A percentile compares a stretch with the other conserved stretches of the same genome.
Evolutionary conservation across 2,113 vertebrate genomes (phyloP).

Genomic region (Xiphorhynchus elegans): DNA sequence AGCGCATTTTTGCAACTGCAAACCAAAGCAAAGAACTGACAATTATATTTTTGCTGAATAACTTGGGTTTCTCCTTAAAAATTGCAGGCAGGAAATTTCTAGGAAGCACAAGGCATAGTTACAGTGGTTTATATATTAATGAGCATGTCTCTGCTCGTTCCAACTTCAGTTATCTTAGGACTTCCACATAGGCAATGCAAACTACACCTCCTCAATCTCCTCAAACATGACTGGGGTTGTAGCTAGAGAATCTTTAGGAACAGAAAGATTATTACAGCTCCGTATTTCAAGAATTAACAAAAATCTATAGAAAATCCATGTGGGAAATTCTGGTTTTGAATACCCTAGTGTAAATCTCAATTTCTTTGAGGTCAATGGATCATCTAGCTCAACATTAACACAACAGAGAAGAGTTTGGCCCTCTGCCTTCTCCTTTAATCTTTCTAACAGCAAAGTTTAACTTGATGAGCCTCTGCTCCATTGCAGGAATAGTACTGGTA

Average conservation of each 20-base stretch:
- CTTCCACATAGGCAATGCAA: not conserved
- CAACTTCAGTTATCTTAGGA: not conserved
- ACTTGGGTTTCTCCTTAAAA: not conserved
- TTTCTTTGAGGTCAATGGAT: not conserved
- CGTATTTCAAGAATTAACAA: not conserved
- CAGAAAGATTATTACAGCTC: not conserved
- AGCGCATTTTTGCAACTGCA: not conserved
- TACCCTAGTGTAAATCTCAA: not conserved
- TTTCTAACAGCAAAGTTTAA: not conserved
- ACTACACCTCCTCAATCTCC: not conserved
- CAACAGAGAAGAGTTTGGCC: not conserved
- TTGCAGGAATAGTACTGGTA: not conserved
- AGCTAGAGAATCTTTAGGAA: not conserved
- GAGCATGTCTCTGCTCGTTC: not conserved
- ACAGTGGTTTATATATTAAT: not conserved
- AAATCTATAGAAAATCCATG: not conserved
- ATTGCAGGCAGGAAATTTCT: not conserved
- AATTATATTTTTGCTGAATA: not conserved
- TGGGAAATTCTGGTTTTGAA: not conserved
- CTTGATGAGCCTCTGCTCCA: not conserved
- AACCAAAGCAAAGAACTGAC: not conserved
- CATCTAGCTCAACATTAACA: not conserved
- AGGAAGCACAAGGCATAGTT: not conserved
- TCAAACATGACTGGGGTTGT: not conserved
- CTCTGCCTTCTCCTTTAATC: slow-evolving; percentile 30